These are phyloP conservation scores for Tyto alba DNA, from an alignment of 2,113 vertebrate species.

Conservation along the genomic window DNA sequence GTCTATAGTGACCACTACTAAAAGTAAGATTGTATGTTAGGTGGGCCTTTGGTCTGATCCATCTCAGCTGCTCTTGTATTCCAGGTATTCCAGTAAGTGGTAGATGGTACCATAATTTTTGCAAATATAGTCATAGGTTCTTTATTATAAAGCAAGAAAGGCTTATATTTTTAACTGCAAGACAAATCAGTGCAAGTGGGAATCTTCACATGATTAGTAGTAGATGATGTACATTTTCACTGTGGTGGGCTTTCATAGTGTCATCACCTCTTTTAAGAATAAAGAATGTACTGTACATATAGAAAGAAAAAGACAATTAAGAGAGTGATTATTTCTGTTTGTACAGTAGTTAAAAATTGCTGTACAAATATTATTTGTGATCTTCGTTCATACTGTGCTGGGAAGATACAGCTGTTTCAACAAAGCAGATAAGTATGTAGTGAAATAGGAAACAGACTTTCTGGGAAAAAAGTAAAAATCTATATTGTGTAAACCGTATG, in stretches of 20 bases:
- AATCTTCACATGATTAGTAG: neutral
- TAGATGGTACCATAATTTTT: neutral
- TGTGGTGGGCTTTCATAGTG: neutral
- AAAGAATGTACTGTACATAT: neutral
- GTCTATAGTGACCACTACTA: neutral
- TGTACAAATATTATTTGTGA: slow-evolving; percentile 56
- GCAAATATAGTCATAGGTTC: neutral
- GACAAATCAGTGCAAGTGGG: neutral
- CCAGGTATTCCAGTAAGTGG: neutral
- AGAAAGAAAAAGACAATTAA: slow-evolving; percentile 33
- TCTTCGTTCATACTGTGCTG: neutral
- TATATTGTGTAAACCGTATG: neutral
- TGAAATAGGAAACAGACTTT: slow-evolving; percentile 34
- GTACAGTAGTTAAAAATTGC: slow-evolving; percentile 50
- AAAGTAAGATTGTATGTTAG: neutral
- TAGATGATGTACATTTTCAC: neutral
- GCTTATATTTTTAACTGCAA: neutral
- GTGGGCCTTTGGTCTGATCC: neutral
- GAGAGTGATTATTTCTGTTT: slow-evolving; percentile 29
- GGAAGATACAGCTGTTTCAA: slow-evolving; percentile 56
- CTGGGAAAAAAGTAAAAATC: slow-evolving; percentile 10
- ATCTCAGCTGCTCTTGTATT: neutral
- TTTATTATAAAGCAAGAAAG: neutral
- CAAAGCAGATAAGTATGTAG: neutral
- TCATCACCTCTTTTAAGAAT: slow-evolving; percentile 14